phyloP scores from a whole-genome alignment of 2,888 invertebrate species.

The Poecilus cupreus region DNA sequence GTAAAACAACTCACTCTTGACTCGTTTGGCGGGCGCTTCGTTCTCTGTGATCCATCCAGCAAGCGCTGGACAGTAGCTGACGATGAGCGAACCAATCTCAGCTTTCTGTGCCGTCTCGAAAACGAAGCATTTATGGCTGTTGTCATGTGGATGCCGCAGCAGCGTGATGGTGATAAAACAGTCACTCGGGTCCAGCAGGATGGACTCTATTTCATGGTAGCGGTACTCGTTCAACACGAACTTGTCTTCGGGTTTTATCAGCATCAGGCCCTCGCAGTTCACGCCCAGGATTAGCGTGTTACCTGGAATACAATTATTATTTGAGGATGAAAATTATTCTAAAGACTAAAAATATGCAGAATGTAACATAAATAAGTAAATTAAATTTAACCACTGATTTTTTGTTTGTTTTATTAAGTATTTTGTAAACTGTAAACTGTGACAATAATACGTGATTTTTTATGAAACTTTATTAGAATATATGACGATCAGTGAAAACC shows the following conservation, averaged over 20 bases:
- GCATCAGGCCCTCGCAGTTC: slow-evolving; percentile 91
- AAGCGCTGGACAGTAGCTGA: slow-evolving; percentile 91
- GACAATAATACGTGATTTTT: no score
- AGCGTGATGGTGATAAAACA: slow-evolving; percentile 93
- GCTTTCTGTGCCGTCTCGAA: slow-evolving; percentile 93
- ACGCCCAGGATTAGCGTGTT: slow-evolving; percentile 86
- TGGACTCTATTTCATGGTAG: slow-evolving; percentile 92
- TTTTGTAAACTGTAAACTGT: no score
- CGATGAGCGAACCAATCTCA: slow-evolving; percentile 94
- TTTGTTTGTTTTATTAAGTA: no score
- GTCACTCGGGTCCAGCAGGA: slow-evolving; percentile 93
- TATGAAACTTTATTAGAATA: no score
- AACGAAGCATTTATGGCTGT: slow-evolving; percentile 89
- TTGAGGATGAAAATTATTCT: neutral
- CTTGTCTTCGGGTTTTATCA: slow-evolving; percentile 94
- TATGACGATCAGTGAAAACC: no score
- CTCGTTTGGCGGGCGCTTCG: slow-evolving; percentile 78
- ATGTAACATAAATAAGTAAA: no score
- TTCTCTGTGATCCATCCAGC: slow-evolving; percentile 89
- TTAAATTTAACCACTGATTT: no score
- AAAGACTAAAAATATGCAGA: no score
- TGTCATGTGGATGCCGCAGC: slow-evolving; percentile 81
- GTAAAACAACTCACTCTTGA: slow-evolving; percentile 69
- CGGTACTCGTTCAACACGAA: slow-evolving; percentile 93
- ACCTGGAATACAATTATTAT: slow-evolving; percentile 7